Conservation (phyloP, 2,888 invertebrate species). For the Patella caerulea region DNA sequence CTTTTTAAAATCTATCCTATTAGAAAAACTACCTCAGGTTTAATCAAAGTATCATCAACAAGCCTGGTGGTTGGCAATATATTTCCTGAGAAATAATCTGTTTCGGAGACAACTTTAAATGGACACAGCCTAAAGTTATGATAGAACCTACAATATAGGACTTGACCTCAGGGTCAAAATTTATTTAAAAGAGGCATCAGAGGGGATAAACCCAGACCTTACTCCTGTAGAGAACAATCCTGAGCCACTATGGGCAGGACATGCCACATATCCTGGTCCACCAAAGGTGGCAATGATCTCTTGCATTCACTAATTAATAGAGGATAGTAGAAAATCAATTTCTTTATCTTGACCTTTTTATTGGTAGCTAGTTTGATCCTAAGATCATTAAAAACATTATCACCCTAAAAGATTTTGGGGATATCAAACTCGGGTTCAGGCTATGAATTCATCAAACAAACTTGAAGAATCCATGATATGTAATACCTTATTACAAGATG, state of each 20-base stretch:
- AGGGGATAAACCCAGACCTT: background rate
- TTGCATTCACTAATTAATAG: background rate
- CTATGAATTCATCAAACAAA: no score
- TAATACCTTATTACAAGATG: no score
- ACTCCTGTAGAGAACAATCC: background rate
- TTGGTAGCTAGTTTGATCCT: no score
- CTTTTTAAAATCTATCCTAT: background rate
- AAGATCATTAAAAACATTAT: no score
- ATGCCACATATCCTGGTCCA: background rate
- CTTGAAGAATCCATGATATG: no score
- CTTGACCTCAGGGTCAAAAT: background rate
- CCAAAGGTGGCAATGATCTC: background rate
- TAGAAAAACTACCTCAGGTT: background rate
- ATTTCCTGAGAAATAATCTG: background rate
- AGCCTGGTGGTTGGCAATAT: background rate
- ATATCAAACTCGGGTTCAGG: no score
- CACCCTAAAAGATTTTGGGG: no score
- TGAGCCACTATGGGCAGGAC: background rate
- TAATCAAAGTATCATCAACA: background rate
- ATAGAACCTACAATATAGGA: background rate
- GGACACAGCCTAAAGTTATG: background rate
- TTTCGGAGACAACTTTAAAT: background rate
- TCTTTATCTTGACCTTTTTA: background rate
- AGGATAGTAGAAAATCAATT: background rate
- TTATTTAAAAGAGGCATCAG: background rate